Percentiles rank a stretch among this genome's conserved stretches.
These are phyloP conservation scores for Nephrotoma flavescens DNA, from an alignment of 2,888 invertebrate genomes.

Conservation along the genomic window DNA sequence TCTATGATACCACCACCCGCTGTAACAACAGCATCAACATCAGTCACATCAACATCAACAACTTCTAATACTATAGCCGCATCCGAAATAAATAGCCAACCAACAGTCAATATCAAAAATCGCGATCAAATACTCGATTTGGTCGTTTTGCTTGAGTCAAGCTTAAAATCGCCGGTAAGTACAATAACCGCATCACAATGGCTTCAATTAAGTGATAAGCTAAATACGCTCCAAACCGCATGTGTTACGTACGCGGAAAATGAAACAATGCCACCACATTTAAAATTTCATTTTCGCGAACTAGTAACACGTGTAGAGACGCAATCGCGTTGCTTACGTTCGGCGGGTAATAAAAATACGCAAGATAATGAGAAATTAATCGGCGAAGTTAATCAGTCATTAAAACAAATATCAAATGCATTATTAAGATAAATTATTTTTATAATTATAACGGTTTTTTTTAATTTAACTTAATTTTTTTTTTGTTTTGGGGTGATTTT, in stretches of 20 bases:
- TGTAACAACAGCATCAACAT: constrained; percentile 24
- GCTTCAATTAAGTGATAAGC: constrained; percentile 65
- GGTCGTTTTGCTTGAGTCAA: constrained; percentile 48
- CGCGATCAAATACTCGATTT: constrained; percentile 48
- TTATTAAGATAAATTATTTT: constrained; percentile 28
- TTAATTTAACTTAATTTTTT: background rate
- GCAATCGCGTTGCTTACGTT: constrained; percentile 50
- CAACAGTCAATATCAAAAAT: constrained; percentile 31
- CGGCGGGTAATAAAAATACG: constrained; percentile 53
- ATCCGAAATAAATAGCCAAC: background rate
- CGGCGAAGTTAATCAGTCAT: constrained; percentile 43
- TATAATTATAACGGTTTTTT: background rate
- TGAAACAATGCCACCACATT: constrained; percentile 63
- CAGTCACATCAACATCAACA: constrained; percentile 29
- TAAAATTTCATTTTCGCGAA: constrained; percentile 76
- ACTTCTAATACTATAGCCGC: constrained; percentile 20
- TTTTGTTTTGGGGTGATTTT: background rate
- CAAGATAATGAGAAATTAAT: constrained; percentile 52
- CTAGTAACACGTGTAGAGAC: constrained; percentile 52
- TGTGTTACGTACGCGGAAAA: constrained; percentile 74
- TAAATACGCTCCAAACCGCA: constrained; percentile 65
- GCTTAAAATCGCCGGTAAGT: constrained; percentile 39
- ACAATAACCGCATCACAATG: constrained; percentile 47
- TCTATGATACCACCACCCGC: constrained; percentile 5
- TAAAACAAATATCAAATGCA: constrained; percentile 33